Conservation (phyloP, 2,888 invertebrate species). For the Xanthorhoe designata region DNA sequence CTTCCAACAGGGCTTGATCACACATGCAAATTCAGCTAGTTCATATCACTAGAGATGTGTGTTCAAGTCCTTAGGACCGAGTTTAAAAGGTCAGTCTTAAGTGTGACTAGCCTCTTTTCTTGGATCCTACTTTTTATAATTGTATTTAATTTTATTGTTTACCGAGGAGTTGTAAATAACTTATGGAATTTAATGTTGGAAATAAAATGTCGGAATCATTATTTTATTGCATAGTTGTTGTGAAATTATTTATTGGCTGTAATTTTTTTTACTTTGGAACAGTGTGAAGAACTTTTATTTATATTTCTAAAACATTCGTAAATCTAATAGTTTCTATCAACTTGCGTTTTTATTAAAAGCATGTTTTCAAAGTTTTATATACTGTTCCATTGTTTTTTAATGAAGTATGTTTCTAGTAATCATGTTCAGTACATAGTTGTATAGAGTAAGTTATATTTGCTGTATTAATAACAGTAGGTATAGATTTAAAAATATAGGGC, state of each 20-base stretch:
- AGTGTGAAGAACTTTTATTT: slow-evolving; percentile 7
- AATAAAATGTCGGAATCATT: slow-evolving; percentile 15
- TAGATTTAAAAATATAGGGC: not conserved
- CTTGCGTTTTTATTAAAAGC: not conserved
- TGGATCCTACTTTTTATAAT: slow-evolving; percentile 11
- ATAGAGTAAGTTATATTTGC: slow-evolving; percentile 47
- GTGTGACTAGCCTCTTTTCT: not conserved
- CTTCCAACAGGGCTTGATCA: slow-evolving; percentile 22
- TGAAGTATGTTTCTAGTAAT: slow-evolving; percentile 45
- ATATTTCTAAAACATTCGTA: not conserved
- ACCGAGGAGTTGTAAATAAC: slow-evolving; percentile 23
- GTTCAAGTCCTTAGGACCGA: slow-evolving; percentile 13
- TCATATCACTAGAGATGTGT: not conserved
- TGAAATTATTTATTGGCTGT: slow-evolving; percentile 15
- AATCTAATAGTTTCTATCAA: not conserved
- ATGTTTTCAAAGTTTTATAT: slow-evolving; percentile 6
- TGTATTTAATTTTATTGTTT: slow-evolving; percentile 17
- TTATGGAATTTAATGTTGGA: slow-evolving; percentile 5
- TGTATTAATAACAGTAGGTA: not conserved
- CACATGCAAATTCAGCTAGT: not conserved
- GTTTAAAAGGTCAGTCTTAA: not conserved
- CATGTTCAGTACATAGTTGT: slow-evolving; percentile 58
- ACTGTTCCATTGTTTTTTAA: slow-evolving; percentile 34
- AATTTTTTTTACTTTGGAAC: slow-evolving; percentile 16
- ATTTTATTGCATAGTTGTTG: slow-evolving; percentile 10